Evolutionary conservation across 2,888 invertebrate genomes (phyloP).

Genomic region (Lymantria dispar): DNA sequence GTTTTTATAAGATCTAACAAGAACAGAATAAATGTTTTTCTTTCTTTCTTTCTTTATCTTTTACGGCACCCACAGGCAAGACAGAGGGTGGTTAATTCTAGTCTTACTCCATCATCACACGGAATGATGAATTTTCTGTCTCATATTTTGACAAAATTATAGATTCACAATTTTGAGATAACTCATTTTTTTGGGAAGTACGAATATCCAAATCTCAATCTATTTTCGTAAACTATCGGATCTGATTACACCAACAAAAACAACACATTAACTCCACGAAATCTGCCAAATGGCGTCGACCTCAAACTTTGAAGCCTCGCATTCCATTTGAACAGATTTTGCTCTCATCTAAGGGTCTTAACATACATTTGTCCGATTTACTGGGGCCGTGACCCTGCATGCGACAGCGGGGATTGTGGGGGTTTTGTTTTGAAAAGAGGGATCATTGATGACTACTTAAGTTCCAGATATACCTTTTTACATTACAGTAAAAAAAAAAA

Average conservation of each 20-base stretch:
- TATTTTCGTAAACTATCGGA: slow-evolving; percentile 30
- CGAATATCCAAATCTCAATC: slow-evolving; percentile 11
- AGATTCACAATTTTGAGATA: not conserved
- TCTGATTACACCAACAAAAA: slow-evolving; percentile 29
- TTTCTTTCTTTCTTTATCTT: too few relatives aligned
- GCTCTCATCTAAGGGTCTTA: slow-evolving; percentile 32
- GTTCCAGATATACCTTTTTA: not conserved
- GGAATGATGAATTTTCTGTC: too few relatives aligned
- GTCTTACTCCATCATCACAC: too few relatives aligned
- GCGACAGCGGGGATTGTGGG: not conserved
- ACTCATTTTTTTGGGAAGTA: slow-evolving; percentile 1
- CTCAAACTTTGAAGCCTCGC: slow-evolving; percentile 40
- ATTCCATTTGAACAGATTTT: slow-evolving; percentile 45
- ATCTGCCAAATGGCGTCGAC: slow-evolving; percentile 32
- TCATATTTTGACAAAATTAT: too few relatives aligned
- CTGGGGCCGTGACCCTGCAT: slow-evolving; percentile 49
- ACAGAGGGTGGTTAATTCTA: too few relatives aligned
- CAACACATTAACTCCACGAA: slow-evolving; percentile 24
- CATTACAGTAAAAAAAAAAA: not conserved
- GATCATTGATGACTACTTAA: not conserved
- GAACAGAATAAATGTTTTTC: too few relatives aligned
- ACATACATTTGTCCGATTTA: slow-evolving; percentile 57
- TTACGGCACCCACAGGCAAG: too few relatives aligned
- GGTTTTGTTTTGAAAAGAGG: not conserved
- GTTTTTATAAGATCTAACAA: too few relatives aligned